These are phyloP conservation scores for Aurelia sp. DNA, from an alignment of 30 jellyfish, hydroid and myxozoan genomes.

Conservation along the genomic window DNA sequence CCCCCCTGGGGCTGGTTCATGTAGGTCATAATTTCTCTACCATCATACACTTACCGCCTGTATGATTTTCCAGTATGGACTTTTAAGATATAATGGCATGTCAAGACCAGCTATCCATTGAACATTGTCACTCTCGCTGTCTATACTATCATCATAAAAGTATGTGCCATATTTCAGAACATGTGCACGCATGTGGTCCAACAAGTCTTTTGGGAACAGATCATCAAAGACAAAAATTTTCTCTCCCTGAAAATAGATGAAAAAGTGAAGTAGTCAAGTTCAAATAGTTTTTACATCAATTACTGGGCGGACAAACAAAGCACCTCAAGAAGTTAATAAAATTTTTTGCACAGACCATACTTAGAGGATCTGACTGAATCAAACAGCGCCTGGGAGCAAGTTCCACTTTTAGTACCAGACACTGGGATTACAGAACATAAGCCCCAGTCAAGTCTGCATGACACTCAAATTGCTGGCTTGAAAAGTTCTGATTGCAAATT, in stretches of 20 bases:
- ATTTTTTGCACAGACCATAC: no score
- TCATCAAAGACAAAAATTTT: slow-evolving; percentile 80
- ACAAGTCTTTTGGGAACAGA: slow-evolving; percentile 81
- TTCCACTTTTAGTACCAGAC: no score
- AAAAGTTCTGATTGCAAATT: no score
- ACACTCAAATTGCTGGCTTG: no score
- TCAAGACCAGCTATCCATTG: slow-evolving; percentile 97
- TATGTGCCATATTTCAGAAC: slow-evolving; percentile 90
- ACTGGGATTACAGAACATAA: no score
- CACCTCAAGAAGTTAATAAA: no score
- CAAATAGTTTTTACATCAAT: neutral
- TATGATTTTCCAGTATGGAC: slow-evolving; percentile 91
- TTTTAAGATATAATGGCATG: slow-evolving; percentile 62
- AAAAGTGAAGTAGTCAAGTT: neutral
- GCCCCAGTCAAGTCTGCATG: no score
- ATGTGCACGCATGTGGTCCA: slow-evolving; percentile 84
- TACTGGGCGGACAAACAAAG: no score
- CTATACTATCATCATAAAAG: slow-evolving; percentile 88
- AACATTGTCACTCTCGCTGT: slow-evolving; percentile 87
- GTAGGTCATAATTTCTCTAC: no score
- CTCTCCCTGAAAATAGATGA: slow-evolving; percentile 52
- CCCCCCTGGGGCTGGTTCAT: no score
- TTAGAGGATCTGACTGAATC: no score
- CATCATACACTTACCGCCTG: slow-evolving; percentile 62
- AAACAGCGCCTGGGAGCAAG: no score